These are phyloP conservation scores for Coelinius sp. DNA, from an alignment of 2,888 invertebrate species.

Conservation along the genomic window DNA sequence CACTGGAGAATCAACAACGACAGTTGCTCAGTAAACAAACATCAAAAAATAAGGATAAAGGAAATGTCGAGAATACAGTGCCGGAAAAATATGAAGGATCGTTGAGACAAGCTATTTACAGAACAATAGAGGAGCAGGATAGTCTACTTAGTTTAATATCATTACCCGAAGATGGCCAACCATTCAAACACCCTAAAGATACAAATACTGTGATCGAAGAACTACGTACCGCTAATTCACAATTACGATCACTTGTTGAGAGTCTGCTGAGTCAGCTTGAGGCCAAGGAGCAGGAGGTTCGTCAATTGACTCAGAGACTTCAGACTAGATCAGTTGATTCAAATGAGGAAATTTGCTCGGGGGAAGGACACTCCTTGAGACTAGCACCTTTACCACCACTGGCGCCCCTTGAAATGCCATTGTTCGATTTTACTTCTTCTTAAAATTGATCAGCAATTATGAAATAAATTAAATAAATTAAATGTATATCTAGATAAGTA, in stretches of 20 bases:
- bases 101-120: conserved; percentile 72
- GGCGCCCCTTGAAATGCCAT: conserved; percentile 77
- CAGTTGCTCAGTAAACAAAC: conserved; percentile 55
- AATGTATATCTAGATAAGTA: not conserved
- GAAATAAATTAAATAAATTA: not conserved
- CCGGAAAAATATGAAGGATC: conserved; percentile 55
- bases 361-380: conserved; percentile 58
- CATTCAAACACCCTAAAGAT: conserved; percentile 75
- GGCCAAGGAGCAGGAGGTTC: conserved; percentile 77
- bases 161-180: conserved; percentile 52
- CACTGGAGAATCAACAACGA: conserved; percentile 57
- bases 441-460: conserved; percentile 31
- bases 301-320: conserved; percentile 74
- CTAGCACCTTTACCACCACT: conserved; percentile 71
- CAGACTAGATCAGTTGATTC: conserved; percentile 52
- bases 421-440: conserved; percentile 72
- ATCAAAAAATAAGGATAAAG: conserved; percentile 56
- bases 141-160: conserved; percentile 67
- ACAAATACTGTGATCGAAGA: conserved; percentile 79
- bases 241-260: conserved; percentile 75
- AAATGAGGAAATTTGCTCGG: conserved; percentile 55
- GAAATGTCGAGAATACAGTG: conserved; percentile 40
- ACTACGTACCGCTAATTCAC: conserved; percentile 77
- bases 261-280: conserved; percentile 78
- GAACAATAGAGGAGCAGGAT: conserved; percentile 80